Base-by-base conservation (phyloP, 64 coral and sea anemone genomes). In the Pocillopora damicornis region DNA sequence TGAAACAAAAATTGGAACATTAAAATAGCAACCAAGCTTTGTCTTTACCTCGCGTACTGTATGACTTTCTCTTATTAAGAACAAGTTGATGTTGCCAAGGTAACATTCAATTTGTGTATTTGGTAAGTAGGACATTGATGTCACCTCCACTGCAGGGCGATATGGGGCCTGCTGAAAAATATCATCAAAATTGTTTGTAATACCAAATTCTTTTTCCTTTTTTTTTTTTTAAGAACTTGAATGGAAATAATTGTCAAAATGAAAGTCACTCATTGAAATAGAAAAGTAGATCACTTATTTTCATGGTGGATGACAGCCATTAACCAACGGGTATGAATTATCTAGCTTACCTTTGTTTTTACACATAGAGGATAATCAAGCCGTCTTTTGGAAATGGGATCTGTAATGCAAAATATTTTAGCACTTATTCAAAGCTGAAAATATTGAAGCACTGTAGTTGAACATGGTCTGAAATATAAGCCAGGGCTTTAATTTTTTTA, bases 51-150 rank as follows among this genome's bases (percentile, higher is more conserved):
- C 97, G 37, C 97, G 78, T 6, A 99, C 75, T 23, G 97, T 92
- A 26, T 92, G 90, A 86, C 97, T 99, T 78, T 99, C 97, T 15
- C 97, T 90, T 42, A 99, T 99, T 37, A 99, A 92, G 61, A 99
- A 99, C 17, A 99, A 80, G 71, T 99, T 99, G 60, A 99, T 89
- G 78, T 99, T 94, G 25, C 97, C 97, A 30, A 99, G 90, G 79
- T 95, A 95, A 78, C 81, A 83, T 61, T 99, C 96, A 45, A 94
- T 95, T 61, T 92, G 90, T 35, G 93, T 83, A 38, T 94, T 94
- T 11, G 93, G 92, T 51, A 98, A 75, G 64, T 94, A 98, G 0
- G 93, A 98, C 96, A 98, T 98, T 12, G 96, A 93, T 12, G 93
- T 98, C 15, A 98, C 83, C 58, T 98, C 96, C 15, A 98, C 96